Evolutionary conservation across 2,113 vertebrate genomes (phyloP), one percentile per base, ranked within the genome.

Genomic region (Engystomops pustulosus): DNA sequence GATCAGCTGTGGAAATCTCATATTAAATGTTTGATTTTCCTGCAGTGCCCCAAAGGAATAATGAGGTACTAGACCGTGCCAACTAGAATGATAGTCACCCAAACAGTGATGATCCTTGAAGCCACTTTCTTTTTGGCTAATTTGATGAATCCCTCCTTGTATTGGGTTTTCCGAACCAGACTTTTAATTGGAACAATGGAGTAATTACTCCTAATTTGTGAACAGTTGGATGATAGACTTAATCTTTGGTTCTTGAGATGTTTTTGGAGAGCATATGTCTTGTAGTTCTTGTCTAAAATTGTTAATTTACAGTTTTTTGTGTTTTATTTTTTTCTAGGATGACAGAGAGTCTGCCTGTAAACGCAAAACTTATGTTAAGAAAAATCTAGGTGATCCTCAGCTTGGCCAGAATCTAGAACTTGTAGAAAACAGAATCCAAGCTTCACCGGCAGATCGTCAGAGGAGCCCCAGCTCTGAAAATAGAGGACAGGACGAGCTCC

Each of bases 401-500:
- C 27, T 88, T 34, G 90, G 94, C 86, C 91, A 23, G 3, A 80
- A 89, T 9, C 85, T 91, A 0, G 90, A 91, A 18, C 88, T 88
- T 1, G 87, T 89, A 0, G 80, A 89, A 34, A 8, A 6, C 0
- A 86, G 87, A 72, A 89, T 87, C 70, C 81, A 87, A 1, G 77
- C 60, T 7, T 53, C 77, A 1, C 86, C 86, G 4, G 32, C 38
- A 23, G 88, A 89, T 60, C 4, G 81, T 14, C 85, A 9, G 2
- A 86, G 90, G 69, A 85, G 76, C 38, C 9, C 58, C 0, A 83
- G 58, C n/a, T 1, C 45, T 0, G 88, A 93, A 8, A 69, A 17
- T 34, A 87, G 87, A 7, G 91, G 88, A 0, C 88, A 91, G 74
- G 94, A 94, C 0, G 94, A 95, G 68, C 91, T 98, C 0, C 93